phyloP scores from a whole-genome alignment of 2,888 invertebrate genomes.

The Noctua fimbriata region DNA sequence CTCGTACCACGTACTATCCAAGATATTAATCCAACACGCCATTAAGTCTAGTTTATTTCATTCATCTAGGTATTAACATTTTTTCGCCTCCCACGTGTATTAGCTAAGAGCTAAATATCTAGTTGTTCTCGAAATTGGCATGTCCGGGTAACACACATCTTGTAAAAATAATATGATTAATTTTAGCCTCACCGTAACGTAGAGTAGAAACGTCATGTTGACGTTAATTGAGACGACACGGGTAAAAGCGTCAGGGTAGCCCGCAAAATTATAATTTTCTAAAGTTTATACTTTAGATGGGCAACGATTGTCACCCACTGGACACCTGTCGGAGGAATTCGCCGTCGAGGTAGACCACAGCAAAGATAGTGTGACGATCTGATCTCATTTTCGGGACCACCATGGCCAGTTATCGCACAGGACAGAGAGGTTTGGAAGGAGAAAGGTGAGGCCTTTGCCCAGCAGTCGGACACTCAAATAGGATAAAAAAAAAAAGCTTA shows the following conservation, averaged over 20 bases:
- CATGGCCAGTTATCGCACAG: too few relatives aligned
- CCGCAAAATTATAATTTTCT: too few relatives aligned
- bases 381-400: too few relatives aligned
- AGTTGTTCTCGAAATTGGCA: slow-evolving; percentile 20
- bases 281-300: too few relatives aligned
- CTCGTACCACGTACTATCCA: background rate
- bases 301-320: too few relatives aligned
- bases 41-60: slow-evolving; percentile 45
- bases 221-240: background rate
- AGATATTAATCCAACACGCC: slow-evolving; percentile 25
- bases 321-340: too few relatives aligned
- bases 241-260: background rate
- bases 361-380: too few relatives aligned
- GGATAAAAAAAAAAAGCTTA: too few relatives aligned
- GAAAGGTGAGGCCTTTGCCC: too few relatives aligned
- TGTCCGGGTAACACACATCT: slow-evolving; percentile 33
- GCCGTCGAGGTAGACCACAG: too few relatives aligned
- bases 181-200: slow-evolving; percentile 4
- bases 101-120: slow-evolving; percentile 22
- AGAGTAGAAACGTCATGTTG: background rate
- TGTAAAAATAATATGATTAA: slow-evolving; percentile 31
- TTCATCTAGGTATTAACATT: slow-evolving; percentile 23
- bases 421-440: too few relatives aligned
- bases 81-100: slow-evolving; percentile 30
- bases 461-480: too few relatives aligned